Conservation (phyloP, 2,113 vertebrate genomes). For the Chionis minor region DNA sequence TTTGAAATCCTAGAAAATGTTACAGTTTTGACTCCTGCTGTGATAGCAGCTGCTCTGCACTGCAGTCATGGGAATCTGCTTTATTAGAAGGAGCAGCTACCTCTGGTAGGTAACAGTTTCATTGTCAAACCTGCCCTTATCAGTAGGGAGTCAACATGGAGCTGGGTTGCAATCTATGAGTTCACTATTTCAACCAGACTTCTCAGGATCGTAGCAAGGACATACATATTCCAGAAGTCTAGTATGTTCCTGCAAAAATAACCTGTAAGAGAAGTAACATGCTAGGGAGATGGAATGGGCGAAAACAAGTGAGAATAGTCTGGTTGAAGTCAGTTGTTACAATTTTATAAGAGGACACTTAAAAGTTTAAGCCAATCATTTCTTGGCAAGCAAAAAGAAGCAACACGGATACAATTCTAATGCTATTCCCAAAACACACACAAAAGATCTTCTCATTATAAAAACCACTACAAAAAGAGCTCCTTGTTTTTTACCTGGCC, state of each 20-base stretch:
- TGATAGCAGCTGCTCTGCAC: neutral
- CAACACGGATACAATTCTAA: neutral
- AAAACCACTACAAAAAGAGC: neutral
- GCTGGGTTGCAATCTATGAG: neutral
- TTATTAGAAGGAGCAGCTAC: neutral
- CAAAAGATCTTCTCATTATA: neutral
- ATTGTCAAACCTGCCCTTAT: neutral
- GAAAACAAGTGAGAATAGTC: neutral
- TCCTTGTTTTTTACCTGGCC: slow-evolving; percentile 80
- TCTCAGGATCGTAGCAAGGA: neutral
- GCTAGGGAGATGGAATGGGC: neutral
- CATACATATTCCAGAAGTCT: neutral
- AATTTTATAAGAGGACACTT: neutral
- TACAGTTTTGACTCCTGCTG: neutral
- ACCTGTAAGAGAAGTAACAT: neutral
- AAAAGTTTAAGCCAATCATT: neutral
- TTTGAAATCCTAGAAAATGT: neutral
- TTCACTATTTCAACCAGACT: neutral
- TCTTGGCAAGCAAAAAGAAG: neutral
- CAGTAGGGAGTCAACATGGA: neutral
- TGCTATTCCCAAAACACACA: neutral
- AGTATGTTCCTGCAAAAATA: neutral
- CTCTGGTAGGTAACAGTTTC: neutral
- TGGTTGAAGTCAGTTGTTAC: neutral
- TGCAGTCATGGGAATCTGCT: neutral